phyloP scores from a whole-genome alignment of 1,140 invertebrate species.

The Drosophila bipectinata region DNA sequence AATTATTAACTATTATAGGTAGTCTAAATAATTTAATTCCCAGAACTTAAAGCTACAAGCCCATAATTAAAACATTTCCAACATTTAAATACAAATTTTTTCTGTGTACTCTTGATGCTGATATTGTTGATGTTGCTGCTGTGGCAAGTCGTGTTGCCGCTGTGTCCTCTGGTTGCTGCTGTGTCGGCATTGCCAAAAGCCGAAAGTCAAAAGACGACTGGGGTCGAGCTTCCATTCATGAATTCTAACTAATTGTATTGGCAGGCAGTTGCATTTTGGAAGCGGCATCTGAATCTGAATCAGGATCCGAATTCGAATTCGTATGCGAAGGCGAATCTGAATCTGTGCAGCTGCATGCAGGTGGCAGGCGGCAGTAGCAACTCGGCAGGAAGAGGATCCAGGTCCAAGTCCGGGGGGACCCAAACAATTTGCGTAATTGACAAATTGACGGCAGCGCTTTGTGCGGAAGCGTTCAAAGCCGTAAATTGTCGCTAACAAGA shows the following conservation, averaged over 20 bases:
- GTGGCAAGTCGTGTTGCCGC: slow-evolving; percentile 16
- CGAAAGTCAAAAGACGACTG: slow-evolving; percentile 47
- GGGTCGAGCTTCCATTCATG: slow-evolving; percentile 67
- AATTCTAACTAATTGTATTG: slow-evolving; percentile 82
- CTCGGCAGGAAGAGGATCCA: slow-evolving; percentile 54
- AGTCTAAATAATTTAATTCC: background rate
- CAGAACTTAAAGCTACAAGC: background rate
- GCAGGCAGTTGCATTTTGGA: slow-evolving; percentile 72
- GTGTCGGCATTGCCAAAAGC: slow-evolving; percentile 68
- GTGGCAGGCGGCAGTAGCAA: slow-evolving; percentile 51
- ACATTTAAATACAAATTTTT: background rate
- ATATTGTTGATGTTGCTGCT: slow-evolving; percentile 7
- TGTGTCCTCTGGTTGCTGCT: slow-evolving; percentile 30
- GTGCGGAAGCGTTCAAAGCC: slow-evolving; percentile 80
- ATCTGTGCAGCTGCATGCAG: slow-evolving; percentile 82
- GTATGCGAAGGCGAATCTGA: slow-evolving; percentile 19
- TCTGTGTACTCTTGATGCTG: background rate
- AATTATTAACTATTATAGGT: background rate
- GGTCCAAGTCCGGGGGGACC: slow-evolving; percentile 27
- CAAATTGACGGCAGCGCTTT: slow-evolving; percentile 83
- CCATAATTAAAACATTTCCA: background rate
- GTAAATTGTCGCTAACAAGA: slow-evolving; percentile 83
- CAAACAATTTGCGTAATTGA: slow-evolving; percentile 84
- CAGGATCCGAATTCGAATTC: slow-evolving; percentile 1
- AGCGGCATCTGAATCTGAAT: slow-evolving; percentile 35